Percentiles rank a stretch among this genome's conserved stretches.
Conservation (phyloP, 1,140 invertebrate genomes). For the Berghia stephanieae region DNA sequence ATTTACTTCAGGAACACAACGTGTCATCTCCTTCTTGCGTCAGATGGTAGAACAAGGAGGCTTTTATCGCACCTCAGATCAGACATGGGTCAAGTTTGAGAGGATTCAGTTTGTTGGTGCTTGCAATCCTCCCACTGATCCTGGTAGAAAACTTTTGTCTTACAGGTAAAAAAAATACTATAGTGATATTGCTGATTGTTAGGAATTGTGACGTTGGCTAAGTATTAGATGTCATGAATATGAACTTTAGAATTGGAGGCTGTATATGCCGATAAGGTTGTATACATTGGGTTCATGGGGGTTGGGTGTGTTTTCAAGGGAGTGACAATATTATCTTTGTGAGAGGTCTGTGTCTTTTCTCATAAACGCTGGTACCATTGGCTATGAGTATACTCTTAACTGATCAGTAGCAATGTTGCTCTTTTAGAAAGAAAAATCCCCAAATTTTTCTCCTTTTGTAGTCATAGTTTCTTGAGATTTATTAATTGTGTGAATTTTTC, state of each 20-base stretch:
- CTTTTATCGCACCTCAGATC: conserved; percentile 89
- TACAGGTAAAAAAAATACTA: conserved; percentile 80
- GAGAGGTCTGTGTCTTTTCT: neutral
- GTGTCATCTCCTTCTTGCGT: conserved; percentile 97
- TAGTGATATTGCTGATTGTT: neutral
- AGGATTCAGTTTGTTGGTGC: conserved; percentile 99
- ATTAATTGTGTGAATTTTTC: no score
- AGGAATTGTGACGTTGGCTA: no score
- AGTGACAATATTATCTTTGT: no score
- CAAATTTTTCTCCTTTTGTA: no score
- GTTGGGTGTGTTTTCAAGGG: neutral
- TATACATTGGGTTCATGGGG: neutral
- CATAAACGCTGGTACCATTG: no score
- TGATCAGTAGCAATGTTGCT: no score
- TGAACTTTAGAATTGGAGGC: no score
- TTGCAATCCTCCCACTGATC: conserved; percentile 99
- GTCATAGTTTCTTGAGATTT: no score
- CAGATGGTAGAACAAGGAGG: conserved; percentile 94
- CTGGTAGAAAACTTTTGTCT: conserved; percentile 95
- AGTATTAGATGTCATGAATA: no score
- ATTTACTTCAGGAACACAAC: conserved; percentile 78
- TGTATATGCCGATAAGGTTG: no score
- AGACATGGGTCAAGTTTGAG: conserved; percentile 96
- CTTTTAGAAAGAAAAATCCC: no score
- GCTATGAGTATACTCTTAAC: no score